Evolutionary conservation across 2,797 vertebrate genomes (phyloP), one percentile per base, ranked within the genome.

Genomic region (Schizopygopsis malacanthus): DNA sequence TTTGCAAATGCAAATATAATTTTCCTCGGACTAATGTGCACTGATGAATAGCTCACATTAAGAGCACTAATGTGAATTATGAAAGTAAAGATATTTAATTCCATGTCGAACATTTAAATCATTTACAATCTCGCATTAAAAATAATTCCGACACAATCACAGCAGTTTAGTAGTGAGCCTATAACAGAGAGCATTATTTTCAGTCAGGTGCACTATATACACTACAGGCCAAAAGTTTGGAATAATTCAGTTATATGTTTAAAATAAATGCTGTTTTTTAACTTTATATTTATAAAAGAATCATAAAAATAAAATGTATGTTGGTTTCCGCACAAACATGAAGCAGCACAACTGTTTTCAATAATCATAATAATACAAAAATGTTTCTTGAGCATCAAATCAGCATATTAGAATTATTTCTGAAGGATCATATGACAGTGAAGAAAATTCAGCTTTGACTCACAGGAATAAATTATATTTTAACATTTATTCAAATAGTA

Each of bases 71-170:
- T 54, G 10, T 28, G 10, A 20, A 76, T 39, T 54, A 76, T 39
- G 50, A 33, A 56, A 54, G 50, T 59, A 82, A 83, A 75, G 4
- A 75, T 8, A n/a, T 39, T 47, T 50, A 71, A 83, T 63, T 83
- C 43, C 56, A 63, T 16, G 28, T 70, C 61, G 13, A 9, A 83
- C 79, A 65, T 76, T 69, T 9, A 16, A 79, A 81, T 22, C 65
- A 63, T 50, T 52, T 33, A 33, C 25, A 81, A 72, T 56, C 63
- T n/a, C 61, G 47, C 39, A 69, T 67, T 67, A 65, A 12, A 13
- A 72, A 81, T 39, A 20, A 65, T 76, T 71, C 43, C 37, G 43
- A 75, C 33, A 22, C 39, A 25, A 37, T 76, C 50, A 52, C 52
- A 59, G 85, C 56, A 79, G 43, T 79, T 79, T 65, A 59, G 69